Base-by-base conservation (phyloP, 2,797 vertebrate genomes). In the Acestrorhynchus altus region DNA sequence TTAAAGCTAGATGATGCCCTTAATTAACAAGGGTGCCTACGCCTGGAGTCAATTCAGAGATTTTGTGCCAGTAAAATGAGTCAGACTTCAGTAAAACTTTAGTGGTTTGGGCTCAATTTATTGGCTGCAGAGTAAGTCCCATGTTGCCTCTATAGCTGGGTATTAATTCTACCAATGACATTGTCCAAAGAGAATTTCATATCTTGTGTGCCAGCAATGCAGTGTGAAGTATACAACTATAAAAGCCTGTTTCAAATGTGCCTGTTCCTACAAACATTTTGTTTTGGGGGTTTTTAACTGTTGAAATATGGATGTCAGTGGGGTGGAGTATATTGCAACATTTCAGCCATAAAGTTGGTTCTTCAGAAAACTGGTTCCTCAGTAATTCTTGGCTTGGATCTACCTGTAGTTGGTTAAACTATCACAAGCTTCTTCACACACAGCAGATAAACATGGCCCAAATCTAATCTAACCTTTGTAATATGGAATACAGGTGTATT, bases 1-100 rank as follows among this genome's bases (percentile, higher is more conserved):
- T 92, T 85, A 90, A 90, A 91, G 78, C 83, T 78, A 83, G 84
- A 89, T 72, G 82, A 83, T 91, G 84, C 81, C 67, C 77, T 82
- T 87, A 86, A 88, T 87, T 82, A 89, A 87, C 81, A 78, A 83
- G 86, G 83, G 81, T 81, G 83, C 77, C 81, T 87, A 83, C 73
- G 74, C 83, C 80, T 87, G 72, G 84, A 88, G 70, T 83, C 72
- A 73, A 66, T 26, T n/a, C 60, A 9, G 80, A 84, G 79, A 76
- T 83, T 31, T 81, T 78, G 77, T 88, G 86, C 83, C 86, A 88
- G 83, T 44, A 75, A 81, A 87, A 71, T 81, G 82, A 90, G 74
- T 87, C 88, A 89, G 80, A 82, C 67, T 49, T 75, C 65, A 82
- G 72, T 84, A 59, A 51, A 64, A 39, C 74, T 79, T 81, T 69